Evolutionary conservation across 2,113 vertebrate genomes (phyloP).

Genomic region (Thermophis baileyi): DNA sequence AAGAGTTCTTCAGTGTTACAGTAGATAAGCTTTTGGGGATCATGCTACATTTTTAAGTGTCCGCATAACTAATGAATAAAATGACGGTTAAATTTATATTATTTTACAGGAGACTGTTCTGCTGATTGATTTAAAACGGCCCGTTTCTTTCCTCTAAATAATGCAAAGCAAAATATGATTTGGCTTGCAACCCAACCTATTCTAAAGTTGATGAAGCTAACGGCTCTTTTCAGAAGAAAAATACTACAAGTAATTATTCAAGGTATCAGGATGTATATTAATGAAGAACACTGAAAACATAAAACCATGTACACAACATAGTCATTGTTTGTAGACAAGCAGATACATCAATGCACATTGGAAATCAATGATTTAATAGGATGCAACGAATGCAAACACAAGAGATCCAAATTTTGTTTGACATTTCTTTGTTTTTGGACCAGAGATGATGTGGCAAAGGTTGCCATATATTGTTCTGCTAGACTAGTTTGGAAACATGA

Average conservation of each 20-base stretch:
- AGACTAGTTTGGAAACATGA: slow-evolving; percentile 18
- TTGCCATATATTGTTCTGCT: neutral
- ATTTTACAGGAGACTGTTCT: slow-evolving; percentile 26
- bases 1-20: slow-evolving; percentile 35
- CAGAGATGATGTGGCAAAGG: neutral
- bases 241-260: slow-evolving; percentile 46
- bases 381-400: slow-evolving; percentile 39
- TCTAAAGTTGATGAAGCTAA: slow-evolving; percentile 52
- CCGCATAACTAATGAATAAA: slow-evolving; percentile 50
- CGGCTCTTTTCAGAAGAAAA: slow-evolving; percentile 48
- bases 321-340: slow-evolving; percentile 36
- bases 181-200: slow-evolving; percentile 51
- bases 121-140: slow-evolving; percentile 26
- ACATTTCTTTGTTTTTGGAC: slow-evolving; percentile 44
- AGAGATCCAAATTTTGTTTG: slow-evolving; percentile 17
- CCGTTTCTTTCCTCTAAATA: slow-evolving; percentile 24
- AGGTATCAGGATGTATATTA: slow-evolving; percentile 39
- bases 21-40: slow-evolving; percentile 34
- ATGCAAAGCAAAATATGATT: slow-evolving; percentile 50
- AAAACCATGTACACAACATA: slow-evolving; percentile 23
- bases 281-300: slow-evolving; percentile 59
- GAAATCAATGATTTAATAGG: slow-evolving; percentile 49
- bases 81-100: slow-evolving; percentile 28
- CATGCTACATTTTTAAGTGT: slow-evolving; percentile 20
- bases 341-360: slow-evolving; percentile 39